Evolutionary conservation across 2,113 vertebrate genomes (phyloP).

Genomic region (Ailuropoda melanoleuca): DNA sequence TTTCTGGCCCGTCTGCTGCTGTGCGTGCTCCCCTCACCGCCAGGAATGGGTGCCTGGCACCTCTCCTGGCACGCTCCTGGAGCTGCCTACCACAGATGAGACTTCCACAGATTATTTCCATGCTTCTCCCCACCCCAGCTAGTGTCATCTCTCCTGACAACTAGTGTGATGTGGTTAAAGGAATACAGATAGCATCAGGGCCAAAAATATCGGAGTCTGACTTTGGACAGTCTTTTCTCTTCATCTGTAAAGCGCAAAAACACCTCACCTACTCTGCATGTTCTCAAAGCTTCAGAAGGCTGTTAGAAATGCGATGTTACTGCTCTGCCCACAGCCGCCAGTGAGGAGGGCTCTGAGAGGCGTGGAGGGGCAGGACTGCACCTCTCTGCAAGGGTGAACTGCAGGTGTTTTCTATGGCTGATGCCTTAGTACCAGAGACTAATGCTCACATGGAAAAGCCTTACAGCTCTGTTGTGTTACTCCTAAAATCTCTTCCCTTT

Average conservation of each 20-base stretch:
- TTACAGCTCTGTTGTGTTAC: background rate
- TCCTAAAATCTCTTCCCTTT: background rate
- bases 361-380: too few species aligned
- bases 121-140: background rate
- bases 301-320: background rate
- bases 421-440: background rate
- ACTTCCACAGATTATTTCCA: background rate
- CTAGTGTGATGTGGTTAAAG: background rate
- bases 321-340: background rate
- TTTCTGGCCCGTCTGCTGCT: background rate
- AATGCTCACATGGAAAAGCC: background rate
- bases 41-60: background rate
- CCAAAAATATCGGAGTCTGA: background rate
- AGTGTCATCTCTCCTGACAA: background rate
- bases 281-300: background rate
- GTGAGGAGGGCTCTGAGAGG: background rate
- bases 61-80: background rate
- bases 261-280: background rate
- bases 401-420: background rate
- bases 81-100: background rate
- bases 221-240: background rate
- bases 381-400: background rate
- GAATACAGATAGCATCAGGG: background rate
- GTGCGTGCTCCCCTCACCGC: background rate
- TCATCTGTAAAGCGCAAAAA: background rate